phyloP scores from a whole-genome alignment of 2,888 invertebrate genomes.

The Cantharis nigra region DNA sequence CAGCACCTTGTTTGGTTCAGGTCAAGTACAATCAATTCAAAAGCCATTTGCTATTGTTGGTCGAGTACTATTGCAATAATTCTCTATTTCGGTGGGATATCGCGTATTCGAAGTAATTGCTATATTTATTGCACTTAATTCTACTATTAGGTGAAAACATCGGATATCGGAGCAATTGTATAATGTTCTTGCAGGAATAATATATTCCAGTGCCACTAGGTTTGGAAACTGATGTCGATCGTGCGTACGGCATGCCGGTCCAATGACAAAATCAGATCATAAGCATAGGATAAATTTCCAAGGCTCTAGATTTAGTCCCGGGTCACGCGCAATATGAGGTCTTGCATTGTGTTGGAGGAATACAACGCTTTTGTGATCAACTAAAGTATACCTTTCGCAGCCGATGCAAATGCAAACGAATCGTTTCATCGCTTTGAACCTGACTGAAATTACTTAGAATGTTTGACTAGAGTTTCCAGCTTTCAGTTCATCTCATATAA shows the following conservation, averaged over 20 bases:
- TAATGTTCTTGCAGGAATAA: neutral
- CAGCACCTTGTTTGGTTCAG: constrained; percentile 13
- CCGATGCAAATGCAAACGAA: neutral
- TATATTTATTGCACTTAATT: neutral
- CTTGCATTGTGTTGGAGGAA: neutral
- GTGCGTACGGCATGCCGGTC: neutral
- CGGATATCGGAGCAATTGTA: neutral
- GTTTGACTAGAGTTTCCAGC: neutral
- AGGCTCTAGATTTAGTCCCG: neutral
- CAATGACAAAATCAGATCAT: neutral
- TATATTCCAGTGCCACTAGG: neutral
- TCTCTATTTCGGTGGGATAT: neutral
- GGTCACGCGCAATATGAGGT: neutral
- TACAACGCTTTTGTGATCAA: neutral
- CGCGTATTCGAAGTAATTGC: neutral
- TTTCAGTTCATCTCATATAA: neutral
- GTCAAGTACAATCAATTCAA: constrained; percentile 3
- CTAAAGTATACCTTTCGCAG: neutral
- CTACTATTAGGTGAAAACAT: neutral
- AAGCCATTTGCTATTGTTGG: constrained; percentile 2
- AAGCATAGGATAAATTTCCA: neutral
- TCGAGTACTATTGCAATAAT: neutral
- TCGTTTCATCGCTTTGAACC: neutral
- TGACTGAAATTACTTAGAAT: neutral
- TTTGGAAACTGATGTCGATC: neutral